Evolutionary conservation across 2,797 vertebrate genomes (phyloP), one percentile per base, ranked within the genome.

Genomic region (Chelonia mydas): DNA sequence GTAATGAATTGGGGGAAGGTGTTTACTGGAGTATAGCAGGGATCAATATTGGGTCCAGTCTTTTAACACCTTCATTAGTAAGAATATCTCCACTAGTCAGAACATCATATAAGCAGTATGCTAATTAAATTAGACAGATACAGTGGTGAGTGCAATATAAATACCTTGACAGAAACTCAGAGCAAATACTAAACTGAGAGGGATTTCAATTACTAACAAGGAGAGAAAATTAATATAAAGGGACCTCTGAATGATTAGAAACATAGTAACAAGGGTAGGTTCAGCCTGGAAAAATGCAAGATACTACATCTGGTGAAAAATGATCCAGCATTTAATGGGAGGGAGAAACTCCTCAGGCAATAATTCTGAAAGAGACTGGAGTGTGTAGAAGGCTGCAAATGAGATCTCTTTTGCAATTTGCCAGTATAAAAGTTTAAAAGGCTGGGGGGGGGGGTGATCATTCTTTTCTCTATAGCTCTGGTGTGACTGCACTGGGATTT

Each of bases 131-230:
- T 85, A 76, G 33, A 54, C 45, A 88, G 86, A 85, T 74, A 45
- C 78, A 84, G 55, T 77, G 68, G 45, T 13, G 8, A 84, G 0
- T 92, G 77, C 65, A 93, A 87, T 79, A 85, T 47, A 93, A 90
- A 68, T 74, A 96, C 12, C 47, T 72, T 77, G 57, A 65, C 59
- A 92, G 74, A 93, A 93, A 25, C 33, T 45, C 91, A 88, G 11
- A 61, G 72, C 84, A 91, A 77, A 81, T 28, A 93, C 77, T 74
- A 94, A 95, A 94, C 54, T 87, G 82, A 95, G 21, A 87, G 47
- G 0, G 1, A 68, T 10, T 65, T 28, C 57, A 91, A 93, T 77
- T 84, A 90, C 51, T 78, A 90, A 49, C 50, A 82, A 74, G 59
- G 51, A 27, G 68, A 41, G 41, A 93, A 94, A 87, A 96, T 51